Evolutionary conservation across 2,797 vertebrate species (phyloP), one percentile per base, ranked within the genome.

Genomic region (Trachurus trachurus): DNA sequence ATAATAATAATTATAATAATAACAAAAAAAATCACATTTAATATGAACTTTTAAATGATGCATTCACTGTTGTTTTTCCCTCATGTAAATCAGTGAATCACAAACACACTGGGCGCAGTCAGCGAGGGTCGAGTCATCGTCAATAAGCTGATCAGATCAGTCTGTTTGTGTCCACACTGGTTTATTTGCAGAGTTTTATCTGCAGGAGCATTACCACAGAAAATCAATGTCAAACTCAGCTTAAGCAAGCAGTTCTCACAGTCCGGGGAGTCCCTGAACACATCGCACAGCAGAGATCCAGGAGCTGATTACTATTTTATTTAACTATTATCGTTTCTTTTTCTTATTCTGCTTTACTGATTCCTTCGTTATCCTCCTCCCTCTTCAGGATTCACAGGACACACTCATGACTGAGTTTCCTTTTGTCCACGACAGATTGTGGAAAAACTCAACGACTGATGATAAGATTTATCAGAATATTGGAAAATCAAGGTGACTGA

Each of bases 381-480:
- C 15, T 42, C 19, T 19, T 60, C 15, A 17, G 39, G 59, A 59
- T 45, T 71, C 22, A 22, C 39, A 21, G 65, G 31, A 75, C 16
- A 19, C 62, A 66, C 76, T 39, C 70, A 40, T 42, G 56, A 16
- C 37, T 21, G 74, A 71, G 29, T 61, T n/a, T n/a, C 21, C 11
- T 2, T 73, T 57, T 66, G 21, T 71, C 61, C 12, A 40, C 16
- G 50, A 10, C 31, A 9, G 34, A 21, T 50, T 52, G 29, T 22
- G 52, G 11, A 66, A 34, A 62, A 61, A 62, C 56, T 42, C 19
- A 3, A 29, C 1, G 8, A 21, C 26, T 26, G 26, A 83, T 26
- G 26, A 83, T 81, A 40, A 67, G 60, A 56, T 63, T 87, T 79
- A 77, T 89, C 72, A 80, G 75, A 89, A 77, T 76, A 83, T 81